Percentiles rank a stretch among this genome's conserved stretches.
Conservation (phyloP, 2,797 vertebrate genomes). For the Remorina albescens region DNA sequence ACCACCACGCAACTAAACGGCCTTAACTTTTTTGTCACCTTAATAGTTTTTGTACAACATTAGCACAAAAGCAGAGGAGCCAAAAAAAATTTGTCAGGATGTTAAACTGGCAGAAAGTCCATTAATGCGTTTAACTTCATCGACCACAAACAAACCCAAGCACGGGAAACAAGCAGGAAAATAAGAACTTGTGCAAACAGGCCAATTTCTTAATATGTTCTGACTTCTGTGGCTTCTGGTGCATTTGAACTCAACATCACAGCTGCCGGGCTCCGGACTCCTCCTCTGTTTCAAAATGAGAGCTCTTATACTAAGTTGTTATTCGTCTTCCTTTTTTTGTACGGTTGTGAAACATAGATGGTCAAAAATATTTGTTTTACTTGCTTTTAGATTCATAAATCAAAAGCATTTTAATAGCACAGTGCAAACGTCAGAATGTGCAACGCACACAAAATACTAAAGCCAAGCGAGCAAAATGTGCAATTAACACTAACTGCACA, state of each 20-base stretch:
- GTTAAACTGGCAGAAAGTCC: neutral
- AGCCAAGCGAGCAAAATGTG: neutral
- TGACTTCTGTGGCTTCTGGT: neutral
- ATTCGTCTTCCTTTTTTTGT: neutral
- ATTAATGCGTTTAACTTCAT: neutral
- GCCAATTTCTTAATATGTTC: conserved; percentile 7
- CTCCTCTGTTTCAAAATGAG: neutral
- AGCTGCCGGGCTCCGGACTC: neutral
- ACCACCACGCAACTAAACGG: neutral
- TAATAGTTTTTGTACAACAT: neutral
- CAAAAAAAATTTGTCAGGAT: conserved; percentile 9
- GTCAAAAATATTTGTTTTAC: conserved; percentile 4
- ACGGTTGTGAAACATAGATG: conserved; percentile 8
- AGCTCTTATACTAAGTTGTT: neutral
- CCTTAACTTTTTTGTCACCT: conserved; percentile 18
- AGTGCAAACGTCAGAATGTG: neutral
- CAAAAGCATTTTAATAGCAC: neutral
- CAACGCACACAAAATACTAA: neutral
- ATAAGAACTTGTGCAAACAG: conserved; percentile 13
- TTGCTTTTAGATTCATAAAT: neutral
- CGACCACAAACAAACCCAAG: conserved; percentile 12
- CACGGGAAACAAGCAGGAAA: neutral
- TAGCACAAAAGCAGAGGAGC: neutral
- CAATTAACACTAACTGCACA: neutral
- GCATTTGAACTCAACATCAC: conserved; percentile 8